A percentile compares a stretch with the other conserved stretches of the same genome.
phyloP scores from a whole-genome alignment of 2,113 vertebrate genomes.

The Oreochromis tanganicae region DNA sequence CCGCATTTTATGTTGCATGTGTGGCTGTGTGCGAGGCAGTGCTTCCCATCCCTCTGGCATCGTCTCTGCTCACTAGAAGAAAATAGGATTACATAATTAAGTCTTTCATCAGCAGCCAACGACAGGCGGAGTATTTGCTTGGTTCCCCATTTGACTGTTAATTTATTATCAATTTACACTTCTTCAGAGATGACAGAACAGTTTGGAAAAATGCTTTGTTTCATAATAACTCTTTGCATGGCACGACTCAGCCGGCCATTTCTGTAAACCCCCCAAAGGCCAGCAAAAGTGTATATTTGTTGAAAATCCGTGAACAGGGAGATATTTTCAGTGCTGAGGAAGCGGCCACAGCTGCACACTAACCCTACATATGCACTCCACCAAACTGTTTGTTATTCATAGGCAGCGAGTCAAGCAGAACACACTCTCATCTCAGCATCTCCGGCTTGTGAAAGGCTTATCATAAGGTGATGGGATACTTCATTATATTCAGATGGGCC shows the following conservation, averaged over 20 bases:
- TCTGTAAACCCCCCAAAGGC: fast-evolving
- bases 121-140: neutral
- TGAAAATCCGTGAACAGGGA: neutral
- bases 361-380: neutral
- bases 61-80: conserved; percentile 27
- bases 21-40: neutral
- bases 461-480: neutral
- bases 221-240: neutral
- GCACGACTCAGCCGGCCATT: fast-evolving
- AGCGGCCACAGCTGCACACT: neutral
- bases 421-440: neutral
- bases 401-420: neutral
- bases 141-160: neutral
- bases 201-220: conserved; percentile 18
- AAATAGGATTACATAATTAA: conserved; percentile 66
- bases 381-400: conserved; percentile 23
- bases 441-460: conserved; percentile 7
- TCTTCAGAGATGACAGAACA: conserved; percentile 19
- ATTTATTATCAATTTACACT: conserved; percentile 46
- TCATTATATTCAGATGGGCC: conserved; percentile 12
- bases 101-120: conserved; percentile 49
- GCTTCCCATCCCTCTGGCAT: conserved; percentile 19
- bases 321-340: neutral
- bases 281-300: neutral
- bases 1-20: neutral